phyloP scores from a whole-genome alignment of 2,888 invertebrate genomes.

The Teleiodes luculella region DNA sequence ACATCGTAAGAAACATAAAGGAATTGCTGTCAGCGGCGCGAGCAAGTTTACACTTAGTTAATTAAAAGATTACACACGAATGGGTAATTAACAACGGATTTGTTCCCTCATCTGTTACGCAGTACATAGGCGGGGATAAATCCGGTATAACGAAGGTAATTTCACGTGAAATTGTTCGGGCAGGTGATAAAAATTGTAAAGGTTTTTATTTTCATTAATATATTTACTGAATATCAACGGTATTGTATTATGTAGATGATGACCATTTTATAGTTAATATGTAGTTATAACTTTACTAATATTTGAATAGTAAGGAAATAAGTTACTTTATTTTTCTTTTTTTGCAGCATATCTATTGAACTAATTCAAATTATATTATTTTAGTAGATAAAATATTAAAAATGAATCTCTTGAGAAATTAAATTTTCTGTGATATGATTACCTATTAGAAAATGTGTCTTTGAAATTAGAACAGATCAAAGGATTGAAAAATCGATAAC shows the following conservation, averaged over 20 bases:
- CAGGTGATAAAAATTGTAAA: not conserved
- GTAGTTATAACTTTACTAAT: too few species aligned
- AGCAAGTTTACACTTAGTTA: slow-evolving; percentile 66
- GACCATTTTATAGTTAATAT: too few species aligned
- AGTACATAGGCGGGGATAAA: slow-evolving; percentile 38
- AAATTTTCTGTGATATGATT: not conserved
- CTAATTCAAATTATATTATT: too few species aligned
- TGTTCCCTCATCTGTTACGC: slow-evolving; percentile 60
- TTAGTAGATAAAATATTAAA: not conserved
- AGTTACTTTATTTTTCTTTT: too few species aligned
- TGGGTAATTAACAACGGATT: slow-evolving; percentile 67
- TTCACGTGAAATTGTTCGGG: slow-evolving; percentile 17
- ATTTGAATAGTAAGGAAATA: too few species aligned
- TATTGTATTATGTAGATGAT: too few species aligned
- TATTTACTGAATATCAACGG: not conserved
- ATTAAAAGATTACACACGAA: slow-evolving; percentile 74
- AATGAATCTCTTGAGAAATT: too few species aligned
- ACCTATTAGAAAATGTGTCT: slow-evolving; percentile 12
- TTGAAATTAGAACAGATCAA: slow-evolving; percentile 57
- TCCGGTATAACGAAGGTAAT: slow-evolving; percentile 39
- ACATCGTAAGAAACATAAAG: slow-evolving; percentile 8
- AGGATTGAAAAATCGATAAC: slow-evolving; percentile 55
- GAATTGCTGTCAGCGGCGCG: slow-evolving; percentile 23
- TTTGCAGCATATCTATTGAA: too few species aligned
- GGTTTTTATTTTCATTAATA: not conserved